These are phyloP conservation scores for Oreochromis niloticus DNA, from an alignment of 2,113 vertebrate genomes.

Conservation along the genomic window DNA sequence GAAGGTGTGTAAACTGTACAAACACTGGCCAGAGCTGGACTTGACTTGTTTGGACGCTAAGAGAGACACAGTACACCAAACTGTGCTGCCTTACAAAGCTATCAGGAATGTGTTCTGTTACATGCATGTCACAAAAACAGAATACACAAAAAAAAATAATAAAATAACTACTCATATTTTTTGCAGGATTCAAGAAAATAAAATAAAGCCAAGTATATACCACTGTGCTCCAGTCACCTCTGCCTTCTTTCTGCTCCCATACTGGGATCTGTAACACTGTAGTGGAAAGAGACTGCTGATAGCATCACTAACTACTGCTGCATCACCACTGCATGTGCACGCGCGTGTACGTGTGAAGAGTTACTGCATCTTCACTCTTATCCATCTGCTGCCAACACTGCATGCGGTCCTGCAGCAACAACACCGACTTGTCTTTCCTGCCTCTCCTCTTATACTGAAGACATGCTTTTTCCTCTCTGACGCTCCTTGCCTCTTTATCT, in stretches of 20 bases:
- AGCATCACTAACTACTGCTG: constrained; percentile 37
- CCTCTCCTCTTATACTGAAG: not conserved
- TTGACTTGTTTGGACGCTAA: not conserved
- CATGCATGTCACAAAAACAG: not conserved
- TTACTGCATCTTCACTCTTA: not conserved
- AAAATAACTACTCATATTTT: not conserved
- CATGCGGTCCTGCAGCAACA: constrained; percentile 4
- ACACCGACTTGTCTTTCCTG: not conserved
- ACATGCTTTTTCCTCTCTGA: not conserved
- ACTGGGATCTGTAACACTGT: not conserved
- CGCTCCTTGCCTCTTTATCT: not conserved
- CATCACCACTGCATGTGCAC: not conserved
- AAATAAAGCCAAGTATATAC: not conserved
- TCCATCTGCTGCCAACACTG: constrained; percentile 8
- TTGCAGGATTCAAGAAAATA: not conserved
- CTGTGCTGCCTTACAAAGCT: not conserved
- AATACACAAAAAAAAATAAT: not conserved
- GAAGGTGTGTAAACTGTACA: constrained; percentile 1
- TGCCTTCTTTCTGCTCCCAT: not conserved
- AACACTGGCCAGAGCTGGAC: not conserved
- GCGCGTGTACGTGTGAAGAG: not conserved
- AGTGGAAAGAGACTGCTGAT: constrained; percentile 21
- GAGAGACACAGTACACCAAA: not conserved
- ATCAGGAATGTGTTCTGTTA: not conserved
- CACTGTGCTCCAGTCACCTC: not conserved